A percentile compares a stretch with the other conserved stretches of the same genome.
Evolutionary conservation across 2,797 vertebrate genomes (phyloP).

Genomic region (Gouania willdenowi): DNA sequence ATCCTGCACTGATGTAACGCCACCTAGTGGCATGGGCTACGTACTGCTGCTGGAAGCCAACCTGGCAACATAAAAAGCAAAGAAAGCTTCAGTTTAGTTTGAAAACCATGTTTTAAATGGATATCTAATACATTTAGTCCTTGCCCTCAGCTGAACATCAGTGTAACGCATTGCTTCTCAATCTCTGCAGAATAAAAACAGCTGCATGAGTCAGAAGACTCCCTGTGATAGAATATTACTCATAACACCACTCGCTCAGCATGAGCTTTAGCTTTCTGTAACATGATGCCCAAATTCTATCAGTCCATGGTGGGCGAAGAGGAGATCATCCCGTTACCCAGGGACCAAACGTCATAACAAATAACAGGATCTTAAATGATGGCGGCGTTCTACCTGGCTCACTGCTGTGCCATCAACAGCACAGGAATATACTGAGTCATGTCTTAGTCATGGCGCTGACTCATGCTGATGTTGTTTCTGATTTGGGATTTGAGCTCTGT

Average conservation of each 20-base stretch:
- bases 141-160: too few species aligned
- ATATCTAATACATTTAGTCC: too few species aligned
- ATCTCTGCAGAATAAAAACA: conserved; percentile 1
- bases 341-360: conserved; percentile 13
- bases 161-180: too few species aligned
- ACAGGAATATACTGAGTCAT: conserved; percentile 18
- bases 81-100: too few species aligned
- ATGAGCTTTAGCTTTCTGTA: conserved; percentile 17
- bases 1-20: too few species aligned
- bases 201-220: not conserved
- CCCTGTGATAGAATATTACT: conserved; percentile 13
- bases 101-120: too few species aligned
- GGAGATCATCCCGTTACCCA: conserved; percentile 10
- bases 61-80: too few species aligned
- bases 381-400: conserved; percentile 11
- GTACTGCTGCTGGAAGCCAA: too few species aligned
- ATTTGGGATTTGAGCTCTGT: not conserved
- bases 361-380: conserved; percentile 2
- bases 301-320: not conserved
- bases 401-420: conserved; percentile 8
- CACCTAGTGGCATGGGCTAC: too few species aligned
- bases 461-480: conserved; percentile 16
- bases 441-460: conserved; percentile 42
- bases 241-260: conserved; percentile 11
- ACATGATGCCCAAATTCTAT: conserved; percentile 15